Percentiles rank a stretch among this genome's conserved stretches.
These are phyloP conservation scores for Chrosomus eos DNA, from an alignment of 2,797 vertebrate genomes.

Conservation along the genomic window DNA sequence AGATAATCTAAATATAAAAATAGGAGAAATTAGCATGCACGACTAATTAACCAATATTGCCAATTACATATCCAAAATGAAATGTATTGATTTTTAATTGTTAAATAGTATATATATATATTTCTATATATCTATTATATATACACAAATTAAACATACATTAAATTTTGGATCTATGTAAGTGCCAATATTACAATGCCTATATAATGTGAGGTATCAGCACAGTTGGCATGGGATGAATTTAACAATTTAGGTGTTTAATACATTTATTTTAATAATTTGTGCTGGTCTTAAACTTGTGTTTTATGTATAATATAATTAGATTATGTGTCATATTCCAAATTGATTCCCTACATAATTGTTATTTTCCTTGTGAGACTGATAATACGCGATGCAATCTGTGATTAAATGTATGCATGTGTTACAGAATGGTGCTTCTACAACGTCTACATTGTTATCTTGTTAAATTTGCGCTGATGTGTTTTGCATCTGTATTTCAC, in stretches of 20 bases:
- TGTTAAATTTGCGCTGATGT: not conserved
- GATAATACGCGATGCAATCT: not conserved
- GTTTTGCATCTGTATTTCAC: constrained; percentile 16
- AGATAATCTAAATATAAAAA: not conserved
- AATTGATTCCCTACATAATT: not conserved
- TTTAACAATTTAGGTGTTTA: not conserved
- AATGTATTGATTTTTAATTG: not conserved
- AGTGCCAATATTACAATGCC: too few relatives aligned
- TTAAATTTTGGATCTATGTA: too few relatives aligned
- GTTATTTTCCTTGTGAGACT: not conserved
- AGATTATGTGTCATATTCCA: not conserved
- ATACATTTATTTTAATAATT: not conserved
- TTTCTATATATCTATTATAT: too few relatives aligned
- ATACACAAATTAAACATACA: too few relatives aligned
- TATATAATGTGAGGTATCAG: not conserved
- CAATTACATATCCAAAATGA: not conserved
- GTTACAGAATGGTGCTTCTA: not conserved
- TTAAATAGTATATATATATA: too few relatives aligned
- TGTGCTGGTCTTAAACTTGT: not conserved
- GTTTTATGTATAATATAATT: not conserved
- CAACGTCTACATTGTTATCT: not conserved
- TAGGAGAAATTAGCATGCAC: not conserved
- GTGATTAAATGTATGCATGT: not conserved
- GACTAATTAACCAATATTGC: not conserved
- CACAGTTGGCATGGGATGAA: not conserved